phyloP scores from a whole-genome alignment of 2,888 invertebrate genomes.

The Chaitophorus viminalis region DNA sequence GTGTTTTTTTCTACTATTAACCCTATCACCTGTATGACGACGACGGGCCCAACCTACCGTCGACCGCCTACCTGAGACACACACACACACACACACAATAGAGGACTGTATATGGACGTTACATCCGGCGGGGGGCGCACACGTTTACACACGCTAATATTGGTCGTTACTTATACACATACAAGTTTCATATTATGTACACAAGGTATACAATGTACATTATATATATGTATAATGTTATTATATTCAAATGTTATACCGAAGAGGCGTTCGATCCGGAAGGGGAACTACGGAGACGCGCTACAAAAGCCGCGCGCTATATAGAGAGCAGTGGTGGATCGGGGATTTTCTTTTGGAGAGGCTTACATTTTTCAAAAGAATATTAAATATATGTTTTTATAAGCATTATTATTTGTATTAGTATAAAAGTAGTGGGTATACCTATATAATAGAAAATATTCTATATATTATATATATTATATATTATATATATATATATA shows the following conservation, averaged over 20 bases:
- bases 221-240: no score
- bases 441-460: no score
- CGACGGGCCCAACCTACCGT: slow-evolving; percentile 34
- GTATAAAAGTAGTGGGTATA: no score
- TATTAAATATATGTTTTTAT: no score
- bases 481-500: no score
- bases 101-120: background rate
- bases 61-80: background rate
- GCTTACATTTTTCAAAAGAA: no score
- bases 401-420: no score
- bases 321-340: background rate
- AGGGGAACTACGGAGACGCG: background rate
- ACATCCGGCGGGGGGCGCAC: background rate
- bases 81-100: background rate
- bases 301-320: background rate
- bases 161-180: background rate
- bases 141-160: background rate
- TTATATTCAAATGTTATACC: background rate
- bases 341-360: no score
- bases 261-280: background rate
- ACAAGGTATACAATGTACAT: background rate
- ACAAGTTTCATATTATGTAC: background rate
- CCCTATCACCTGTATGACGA: slow-evolving; percentile 46
- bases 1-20: slow-evolving; percentile 43
- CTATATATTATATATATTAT: no score